phyloP scores from a whole-genome alignment of 2,888 invertebrate species.

The Boloria selene region DNA sequence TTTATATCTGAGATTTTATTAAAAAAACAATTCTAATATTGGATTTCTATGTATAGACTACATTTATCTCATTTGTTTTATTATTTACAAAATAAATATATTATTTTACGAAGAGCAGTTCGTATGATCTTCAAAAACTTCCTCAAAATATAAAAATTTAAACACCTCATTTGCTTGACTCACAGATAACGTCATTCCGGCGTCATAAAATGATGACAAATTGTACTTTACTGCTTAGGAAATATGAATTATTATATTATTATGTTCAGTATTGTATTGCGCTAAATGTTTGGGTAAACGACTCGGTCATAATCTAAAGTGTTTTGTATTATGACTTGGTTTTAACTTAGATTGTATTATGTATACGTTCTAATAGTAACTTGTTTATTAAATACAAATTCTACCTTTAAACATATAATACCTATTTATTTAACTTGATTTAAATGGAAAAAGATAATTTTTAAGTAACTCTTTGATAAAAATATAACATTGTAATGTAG shows the following conservation, averaged over 20 bases:
- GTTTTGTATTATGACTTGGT: slow-evolving; percentile 15
- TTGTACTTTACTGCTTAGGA: slow-evolving; percentile 10
- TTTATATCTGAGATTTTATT: too few relatives aligned
- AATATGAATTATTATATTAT: slow-evolving; percentile 14
- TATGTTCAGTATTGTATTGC: slow-evolving; percentile 12
- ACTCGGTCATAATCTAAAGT: slow-evolving; percentile 23
- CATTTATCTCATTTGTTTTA: too few relatives aligned
- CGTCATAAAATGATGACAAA: slow-evolving; percentile 12
- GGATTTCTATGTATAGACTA: too few relatives aligned
- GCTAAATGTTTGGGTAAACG: slow-evolving; percentile 27
- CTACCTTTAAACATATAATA: not conserved
- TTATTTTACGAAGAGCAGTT: not conserved
- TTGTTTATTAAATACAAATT: not conserved
- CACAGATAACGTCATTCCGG: slow-evolving; percentile 30
- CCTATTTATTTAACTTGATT: too few relatives aligned
- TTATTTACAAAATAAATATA: too few relatives aligned
- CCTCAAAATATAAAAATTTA: slow-evolving; percentile 19
- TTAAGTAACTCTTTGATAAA: too few relatives aligned
- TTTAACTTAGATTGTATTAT: slow-evolving; percentile 7
- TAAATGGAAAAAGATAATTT: too few relatives aligned
- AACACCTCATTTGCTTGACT: slow-evolving; percentile 29
- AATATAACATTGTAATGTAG: too few relatives aligned
- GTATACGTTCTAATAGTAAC: not conserved
- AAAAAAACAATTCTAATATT: too few relatives aligned
- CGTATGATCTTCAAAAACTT: slow-evolving; percentile 5